Conservation (phyloP, 2,113 vertebrate genomes). For the Amphiprion ocellaris region DNA sequence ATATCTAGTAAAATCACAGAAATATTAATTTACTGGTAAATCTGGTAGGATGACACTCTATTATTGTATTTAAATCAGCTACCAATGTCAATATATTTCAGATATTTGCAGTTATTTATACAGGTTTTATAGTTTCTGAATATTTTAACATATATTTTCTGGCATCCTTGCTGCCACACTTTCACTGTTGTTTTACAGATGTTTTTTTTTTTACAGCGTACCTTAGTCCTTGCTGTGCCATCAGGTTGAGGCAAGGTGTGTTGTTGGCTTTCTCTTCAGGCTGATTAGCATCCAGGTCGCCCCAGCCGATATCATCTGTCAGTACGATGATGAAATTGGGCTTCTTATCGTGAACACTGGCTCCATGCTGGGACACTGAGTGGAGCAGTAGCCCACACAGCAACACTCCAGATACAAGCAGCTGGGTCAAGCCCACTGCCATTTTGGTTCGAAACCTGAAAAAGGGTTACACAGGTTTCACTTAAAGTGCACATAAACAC, state of each 20-base stretch:
- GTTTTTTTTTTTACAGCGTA: slow-evolving; percentile 42
- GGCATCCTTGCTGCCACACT: too few relatives aligned
- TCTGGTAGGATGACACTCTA: too few relatives aligned
- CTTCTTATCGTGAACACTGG: not conserved
- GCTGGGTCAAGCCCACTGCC: slow-evolving; percentile 54
- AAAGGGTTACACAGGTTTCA: not conserved
- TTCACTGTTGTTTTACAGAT: too few relatives aligned
- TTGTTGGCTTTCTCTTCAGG: slow-evolving; percentile 74
- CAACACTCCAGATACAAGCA: slow-evolving; percentile 65
- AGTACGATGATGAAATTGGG: slow-evolving; percentile 94
- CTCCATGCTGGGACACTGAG: slow-evolving; percentile 40
- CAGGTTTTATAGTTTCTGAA: too few relatives aligned
- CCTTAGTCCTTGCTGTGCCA: slow-evolving; percentile 91
- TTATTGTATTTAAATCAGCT: too few relatives aligned
- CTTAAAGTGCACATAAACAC: not conserved
- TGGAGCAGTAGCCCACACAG: slow-evolving; percentile 78
- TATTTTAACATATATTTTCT: too few relatives aligned
- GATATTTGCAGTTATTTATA: too few relatives aligned
- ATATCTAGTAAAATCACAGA: too few relatives aligned
- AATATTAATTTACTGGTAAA: too few relatives aligned
- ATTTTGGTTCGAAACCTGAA: slow-evolving; percentile 74
- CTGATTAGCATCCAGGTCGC: slow-evolving; percentile 92
- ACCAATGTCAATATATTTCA: too few relatives aligned
- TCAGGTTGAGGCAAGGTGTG: slow-evolving; percentile 88
- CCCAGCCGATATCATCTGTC: slow-evolving; percentile 97